Evolutionary conservation across 2,113 vertebrate genomes (phyloP), one percentile per base, ranked within the genome.

Genomic region (Mus pahari): DNA sequence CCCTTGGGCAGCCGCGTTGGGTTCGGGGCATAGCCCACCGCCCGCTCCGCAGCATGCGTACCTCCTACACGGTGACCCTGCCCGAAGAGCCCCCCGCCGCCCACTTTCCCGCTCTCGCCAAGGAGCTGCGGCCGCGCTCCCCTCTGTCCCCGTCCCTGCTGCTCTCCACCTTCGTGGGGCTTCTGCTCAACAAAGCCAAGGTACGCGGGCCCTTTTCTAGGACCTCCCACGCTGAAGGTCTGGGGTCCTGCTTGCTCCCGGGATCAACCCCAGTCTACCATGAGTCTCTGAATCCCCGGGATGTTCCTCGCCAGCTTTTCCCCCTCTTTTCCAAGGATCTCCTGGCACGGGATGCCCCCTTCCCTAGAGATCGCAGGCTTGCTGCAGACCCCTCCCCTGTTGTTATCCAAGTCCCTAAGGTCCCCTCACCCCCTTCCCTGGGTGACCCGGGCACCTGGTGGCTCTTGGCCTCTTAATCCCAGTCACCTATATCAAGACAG

Each of bases 131-230:
- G 78, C 97, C 96, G 58, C 97, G 97, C 87, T 97, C 98, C 70
- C 90, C 98, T 0, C 96, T 99, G 89, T 99, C 99, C 16, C 99
- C 99, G 13, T 99, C 99, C 70, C 97, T 99, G 98, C 98, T 99
- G 98, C 98, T 99, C 93, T 99, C 99, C 92, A 99, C 99, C 10
- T 99, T 99, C 98, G 99, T 99, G 98, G 99, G 99, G 92, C 98
- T 99, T 71, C 99, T 99, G 96, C 99, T 99, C 98, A 99, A 99
- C 98, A 99, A 99, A 98, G 99, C 99, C 97, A 99, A 99, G 99
- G 99, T 99, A 99, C 90, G 98, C 97, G 95, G 86, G 89, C 55
- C 66, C 90, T 77, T 42, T 82, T 66, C 94, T 9, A n/a, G 79
- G 73, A 92, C 87, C 39, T 87, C 68, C 75, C 86, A 39, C 55